Conservation (phyloP, 1,140 invertebrate genomes). For the Helicoverpa zea region DNA sequence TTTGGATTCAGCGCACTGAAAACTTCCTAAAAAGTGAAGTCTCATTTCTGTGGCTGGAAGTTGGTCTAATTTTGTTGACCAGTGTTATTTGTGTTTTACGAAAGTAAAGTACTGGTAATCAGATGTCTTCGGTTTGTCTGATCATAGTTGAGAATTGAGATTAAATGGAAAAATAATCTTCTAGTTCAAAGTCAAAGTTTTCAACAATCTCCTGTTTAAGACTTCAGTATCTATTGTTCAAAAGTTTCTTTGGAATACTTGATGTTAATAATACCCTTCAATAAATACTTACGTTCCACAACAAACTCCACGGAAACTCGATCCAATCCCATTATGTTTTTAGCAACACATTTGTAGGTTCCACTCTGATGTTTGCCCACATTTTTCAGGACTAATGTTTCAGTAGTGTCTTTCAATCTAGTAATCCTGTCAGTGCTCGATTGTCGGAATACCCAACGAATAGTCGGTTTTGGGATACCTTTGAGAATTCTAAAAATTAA, state of each 20-base stretch:
- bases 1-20: too few relatives aligned
- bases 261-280: not conserved
- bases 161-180: too few relatives aligned
- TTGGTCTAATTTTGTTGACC: too few relatives aligned
- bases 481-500: slow-evolving; percentile 5
- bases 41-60: too few relatives aligned
- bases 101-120: too few relatives aligned
- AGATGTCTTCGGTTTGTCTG: too few relatives aligned
- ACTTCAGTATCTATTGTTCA: too few relatives aligned
- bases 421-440: not conserved
- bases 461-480: slow-evolving; percentile 3
- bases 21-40: too few relatives aligned
- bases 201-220: too few relatives aligned
- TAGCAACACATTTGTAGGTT: not conserved
- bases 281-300: not conserved
- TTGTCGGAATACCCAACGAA: not conserved
- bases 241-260: not conserved
- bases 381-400: not conserved
- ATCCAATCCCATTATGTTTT: not conserved
- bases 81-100: too few relatives aligned
- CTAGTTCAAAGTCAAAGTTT: too few relatives aligned
- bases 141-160: too few relatives aligned
- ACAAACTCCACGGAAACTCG: not conserved
- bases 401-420: not conserved
- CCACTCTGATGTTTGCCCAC: not conserved